Base-by-base conservation (phyloP, 2,888 invertebrate species). In the Thymelicus acteon region DNA sequence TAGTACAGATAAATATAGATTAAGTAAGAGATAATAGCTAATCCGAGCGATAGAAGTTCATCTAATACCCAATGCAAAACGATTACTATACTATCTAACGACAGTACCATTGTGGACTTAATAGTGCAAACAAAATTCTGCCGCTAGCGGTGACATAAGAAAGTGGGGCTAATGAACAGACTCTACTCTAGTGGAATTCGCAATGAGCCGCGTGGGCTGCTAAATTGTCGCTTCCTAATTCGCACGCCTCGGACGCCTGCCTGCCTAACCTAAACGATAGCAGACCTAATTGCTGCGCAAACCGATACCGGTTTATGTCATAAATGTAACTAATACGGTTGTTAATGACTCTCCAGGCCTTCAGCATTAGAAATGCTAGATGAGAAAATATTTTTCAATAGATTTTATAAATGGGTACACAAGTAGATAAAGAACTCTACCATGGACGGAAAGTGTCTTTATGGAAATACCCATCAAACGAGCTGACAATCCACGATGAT, bases 201-300 rank as follows among this genome's bases (percentile, higher is more conserved):
- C 61, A 73, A 64, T 69, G 70, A 65, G 58, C 67, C 49, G 70
- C 72, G 89, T 86, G 78, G 87, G 85, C 83, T 81, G 67, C 62
- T 82, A 81, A 89, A 88, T 89, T 86, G 83, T 58, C 76, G 78
- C 82, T 82, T 89, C 83, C 67, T 31, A 54, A 61, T 60, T 67
- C 67, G 31, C 61, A 49, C 37, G 44, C n/a, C 24, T 15, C 49
- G 12, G 24, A 7, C 19, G 24, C 49, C 48, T 48, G 49, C 39
- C 60, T 52, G 52, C 57, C 13, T 13, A 60, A 67, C 57, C 13
- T 13, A 60, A 67, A 60, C 39, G 15, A 48, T 52, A 40, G 52
- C 24, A 13, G 8, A 40, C 40, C 40, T 60, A 60, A 67, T 60
- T 49, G 60, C 40, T 40, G 44, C 44, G 44, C 24, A 57, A 52